Evolutionary conservation across 2,797 vertebrate genomes (phyloP), one percentile per base, ranked within the genome.

Genomic region (Cossypha caffra): DNA sequence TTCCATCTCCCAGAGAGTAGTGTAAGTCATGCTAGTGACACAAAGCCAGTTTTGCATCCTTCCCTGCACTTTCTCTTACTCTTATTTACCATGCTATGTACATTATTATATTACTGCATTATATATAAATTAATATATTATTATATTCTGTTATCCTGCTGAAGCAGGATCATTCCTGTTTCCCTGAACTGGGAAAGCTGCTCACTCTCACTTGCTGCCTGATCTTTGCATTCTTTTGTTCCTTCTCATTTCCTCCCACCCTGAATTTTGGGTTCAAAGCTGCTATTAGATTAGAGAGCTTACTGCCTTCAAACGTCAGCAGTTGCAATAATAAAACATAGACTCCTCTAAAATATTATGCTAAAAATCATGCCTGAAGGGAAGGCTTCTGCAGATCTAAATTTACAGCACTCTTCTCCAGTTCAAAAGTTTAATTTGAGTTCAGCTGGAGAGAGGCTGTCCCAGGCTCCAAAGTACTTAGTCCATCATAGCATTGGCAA

Each of bases 11-110:
- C 47, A 54, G 45, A 72, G 38, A 67, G 11, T 9, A 57, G 28
- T 1, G 1, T 33, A 24, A 76, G 28, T 47, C 52, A 42, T 0
- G 0, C 18, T 35, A 15, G 9, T 15, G 29, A 31, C 26, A 38
- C 11, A 63, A 69, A 92, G 20, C 13, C 25, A 47, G 7, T 2
- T 69, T 82, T 45, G 12, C 21, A 52, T 10, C n/a, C 35, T 64
- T 72, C 16, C 24, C 61, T 86, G 42, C 7, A 43, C 23, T 57
- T 86, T 81, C 35, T 58, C 50, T 75, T 84, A 61, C 45, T 68
- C 51, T 71, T 74, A 58, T 68, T 79, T 88, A 71, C 35, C 23
- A 0, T 69, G 15, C 18, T 37, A 18, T 23, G 2, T 54, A 19
- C 64, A 51, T 20, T 43, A 18, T 23, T 63, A 25, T 42, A 20